Conservation (phyloP, 1,140 invertebrate species). For the Reticulitermes speratus region DNA sequence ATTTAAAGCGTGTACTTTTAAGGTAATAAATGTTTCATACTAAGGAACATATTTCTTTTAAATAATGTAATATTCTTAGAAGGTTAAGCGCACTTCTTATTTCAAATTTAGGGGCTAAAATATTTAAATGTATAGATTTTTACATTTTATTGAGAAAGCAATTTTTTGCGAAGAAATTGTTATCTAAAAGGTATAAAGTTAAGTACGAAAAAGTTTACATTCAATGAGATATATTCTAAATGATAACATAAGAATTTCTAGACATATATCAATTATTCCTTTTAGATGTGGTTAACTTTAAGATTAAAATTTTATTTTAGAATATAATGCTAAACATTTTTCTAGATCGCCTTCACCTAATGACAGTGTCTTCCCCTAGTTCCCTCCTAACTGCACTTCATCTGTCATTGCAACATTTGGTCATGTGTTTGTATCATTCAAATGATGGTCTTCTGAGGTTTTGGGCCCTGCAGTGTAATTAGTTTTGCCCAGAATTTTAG, state of each 20-base stretch:
- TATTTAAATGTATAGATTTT: neutral
- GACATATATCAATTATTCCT: neutral
- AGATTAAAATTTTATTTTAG: neutral
- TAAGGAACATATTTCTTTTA: neutral
- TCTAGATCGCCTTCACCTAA: neutral
- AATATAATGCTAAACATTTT: neutral
- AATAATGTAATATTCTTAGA: neutral
- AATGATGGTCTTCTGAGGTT: no score
- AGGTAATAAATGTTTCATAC: neutral
- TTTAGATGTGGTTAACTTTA: neutral
- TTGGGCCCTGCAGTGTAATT: no score
- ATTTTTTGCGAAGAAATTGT: neutral
- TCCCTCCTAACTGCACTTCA: no score
- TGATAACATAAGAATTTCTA: neutral
- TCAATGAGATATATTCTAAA: constrained; percentile 14
- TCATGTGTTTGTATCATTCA: no score
- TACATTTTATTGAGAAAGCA: neutral
- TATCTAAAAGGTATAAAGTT: neutral
- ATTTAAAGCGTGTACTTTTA: neutral
- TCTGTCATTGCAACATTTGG: no score
- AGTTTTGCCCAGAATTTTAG: no score
- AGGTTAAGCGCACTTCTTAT: neutral
- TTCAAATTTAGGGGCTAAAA: neutral
- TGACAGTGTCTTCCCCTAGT: no score
- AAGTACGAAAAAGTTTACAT: neutral